Conservation (phyloP, 2,888 invertebrate genomes). For the Acleris laterana region DNA sequence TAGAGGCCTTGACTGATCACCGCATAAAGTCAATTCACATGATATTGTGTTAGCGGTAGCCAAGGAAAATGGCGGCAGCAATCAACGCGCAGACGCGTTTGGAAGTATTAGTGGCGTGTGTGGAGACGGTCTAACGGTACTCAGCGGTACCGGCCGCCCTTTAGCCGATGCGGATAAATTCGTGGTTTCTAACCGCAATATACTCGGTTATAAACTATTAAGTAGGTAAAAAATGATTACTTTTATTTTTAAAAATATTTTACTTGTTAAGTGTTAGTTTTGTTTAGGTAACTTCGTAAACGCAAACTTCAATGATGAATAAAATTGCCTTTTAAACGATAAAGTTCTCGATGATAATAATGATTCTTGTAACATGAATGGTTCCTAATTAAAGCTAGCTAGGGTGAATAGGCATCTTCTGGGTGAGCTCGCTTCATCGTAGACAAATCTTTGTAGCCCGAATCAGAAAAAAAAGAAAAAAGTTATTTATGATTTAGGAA, state of each 20-base stretch:
- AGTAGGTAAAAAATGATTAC: too few species aligned
- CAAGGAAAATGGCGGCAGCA: background rate
- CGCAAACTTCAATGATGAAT: background rate
- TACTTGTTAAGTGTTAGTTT: background rate
- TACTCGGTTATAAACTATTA: background rate
- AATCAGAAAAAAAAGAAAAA: too few species aligned
- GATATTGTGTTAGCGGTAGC: too few species aligned
- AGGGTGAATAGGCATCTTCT: too few species aligned
- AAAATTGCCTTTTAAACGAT: background rate
- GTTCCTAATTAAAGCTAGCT: too few species aligned
- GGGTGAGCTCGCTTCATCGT: too few species aligned
- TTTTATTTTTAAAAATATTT: too few species aligned
- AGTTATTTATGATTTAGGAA: too few species aligned
- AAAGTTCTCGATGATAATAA: background rate
- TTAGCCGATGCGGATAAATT: conserved; percentile 1
- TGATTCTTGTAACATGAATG: background rate
- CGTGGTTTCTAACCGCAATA: conserved; percentile 5
- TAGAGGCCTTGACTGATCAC: too few species aligned
- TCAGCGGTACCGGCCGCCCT: conserved; percentile 57
- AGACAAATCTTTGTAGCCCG: too few species aligned
- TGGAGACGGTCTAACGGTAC: conserved; percentile 59
- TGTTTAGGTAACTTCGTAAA: background rate
- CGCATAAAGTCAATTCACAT: too few species aligned
- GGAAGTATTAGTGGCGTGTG: background rate
- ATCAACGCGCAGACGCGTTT: background rate